Evolutionary conservation across 2,113 vertebrate species (phyloP).

Genomic region (Cyanoderma ruficeps): DNA sequence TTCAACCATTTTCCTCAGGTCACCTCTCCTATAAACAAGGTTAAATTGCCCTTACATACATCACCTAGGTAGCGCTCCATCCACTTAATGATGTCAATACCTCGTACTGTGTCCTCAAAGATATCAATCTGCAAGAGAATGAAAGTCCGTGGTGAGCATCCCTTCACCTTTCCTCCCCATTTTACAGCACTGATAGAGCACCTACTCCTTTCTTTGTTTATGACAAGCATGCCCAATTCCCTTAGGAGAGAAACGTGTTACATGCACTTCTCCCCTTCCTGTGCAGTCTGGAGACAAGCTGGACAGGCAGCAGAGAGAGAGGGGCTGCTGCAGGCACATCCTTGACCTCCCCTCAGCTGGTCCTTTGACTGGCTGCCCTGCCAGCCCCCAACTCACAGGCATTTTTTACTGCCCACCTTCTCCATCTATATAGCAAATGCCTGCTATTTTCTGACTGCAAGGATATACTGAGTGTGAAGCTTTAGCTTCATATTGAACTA

Average conservation of each 20-base stretch:
- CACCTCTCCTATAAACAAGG: constrained; percentile 5
- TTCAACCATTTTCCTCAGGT: background rate
- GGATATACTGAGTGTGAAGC: background rate
- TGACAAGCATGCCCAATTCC: background rate
- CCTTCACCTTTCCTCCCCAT: background rate
- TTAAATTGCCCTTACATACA: constrained; percentile 78
- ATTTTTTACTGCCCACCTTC: background rate
- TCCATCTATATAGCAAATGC: background rate
- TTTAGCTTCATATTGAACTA: background rate
- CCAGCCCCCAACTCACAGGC: background rate
- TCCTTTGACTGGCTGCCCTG: background rate
- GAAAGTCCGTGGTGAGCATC: background rate
- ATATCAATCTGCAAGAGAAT: constrained; percentile 86
- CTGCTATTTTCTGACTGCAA: background rate
- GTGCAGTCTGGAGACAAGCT: background rate
- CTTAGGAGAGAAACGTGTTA: background rate
- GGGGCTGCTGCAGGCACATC: background rate
- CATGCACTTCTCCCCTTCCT: background rate
- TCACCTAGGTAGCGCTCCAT: constrained; percentile 92
- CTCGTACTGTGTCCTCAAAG: constrained; percentile 86
- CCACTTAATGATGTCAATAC: constrained; percentile 92
- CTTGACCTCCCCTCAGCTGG: background rate
- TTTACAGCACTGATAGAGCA: background rate
- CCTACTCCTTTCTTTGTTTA: background rate
- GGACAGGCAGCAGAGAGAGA: background rate